phyloP scores from a whole-genome alignment of 2,113 vertebrate genomes.

The Bubo scandiacus region DNA sequence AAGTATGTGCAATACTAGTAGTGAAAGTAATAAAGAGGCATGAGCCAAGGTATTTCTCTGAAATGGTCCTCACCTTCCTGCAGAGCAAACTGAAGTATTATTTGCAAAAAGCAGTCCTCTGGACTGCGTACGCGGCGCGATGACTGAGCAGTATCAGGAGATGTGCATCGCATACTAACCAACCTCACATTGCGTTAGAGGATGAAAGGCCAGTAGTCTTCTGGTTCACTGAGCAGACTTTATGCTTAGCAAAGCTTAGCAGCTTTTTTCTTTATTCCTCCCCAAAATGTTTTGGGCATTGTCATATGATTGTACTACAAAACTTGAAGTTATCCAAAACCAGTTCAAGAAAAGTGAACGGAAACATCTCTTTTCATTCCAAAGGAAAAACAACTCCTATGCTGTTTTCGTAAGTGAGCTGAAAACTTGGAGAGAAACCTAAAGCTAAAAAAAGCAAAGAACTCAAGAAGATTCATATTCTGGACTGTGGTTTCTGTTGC shows the following conservation, averaged over 20 bases:
- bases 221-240: background rate
- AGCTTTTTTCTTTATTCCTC: slow-evolving; percentile 1
- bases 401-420: slow-evolving; percentile 25
- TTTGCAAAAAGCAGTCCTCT: background rate
- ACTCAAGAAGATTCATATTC: slow-evolving; percentile 46
- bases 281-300: slow-evolving; percentile 1
- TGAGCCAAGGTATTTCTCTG: background rate
- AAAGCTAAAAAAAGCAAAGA: slow-evolving; percentile 58
- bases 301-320: background rate
- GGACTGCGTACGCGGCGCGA: background rate
- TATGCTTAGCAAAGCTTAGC: background rate
- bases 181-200: background rate
- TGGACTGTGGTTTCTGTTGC: slow-evolving; percentile 45
- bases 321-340: slow-evolving; percentile 17
- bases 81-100: background rate
- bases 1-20: background rate
- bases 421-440: slow-evolving; percentile 39
- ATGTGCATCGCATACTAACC: background rate
- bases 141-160: background rate
- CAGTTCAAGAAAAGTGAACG: background rate
- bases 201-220: background rate
- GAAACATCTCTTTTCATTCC: slow-evolving; percentile 26
- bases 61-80: background rate
- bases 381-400: slow-evolving; percentile 39
- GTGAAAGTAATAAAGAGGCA: background rate